Evolutionary conservation across 2,888 invertebrate genomes (phyloP).

Genomic region (Tigriopus californicus): DNA sequence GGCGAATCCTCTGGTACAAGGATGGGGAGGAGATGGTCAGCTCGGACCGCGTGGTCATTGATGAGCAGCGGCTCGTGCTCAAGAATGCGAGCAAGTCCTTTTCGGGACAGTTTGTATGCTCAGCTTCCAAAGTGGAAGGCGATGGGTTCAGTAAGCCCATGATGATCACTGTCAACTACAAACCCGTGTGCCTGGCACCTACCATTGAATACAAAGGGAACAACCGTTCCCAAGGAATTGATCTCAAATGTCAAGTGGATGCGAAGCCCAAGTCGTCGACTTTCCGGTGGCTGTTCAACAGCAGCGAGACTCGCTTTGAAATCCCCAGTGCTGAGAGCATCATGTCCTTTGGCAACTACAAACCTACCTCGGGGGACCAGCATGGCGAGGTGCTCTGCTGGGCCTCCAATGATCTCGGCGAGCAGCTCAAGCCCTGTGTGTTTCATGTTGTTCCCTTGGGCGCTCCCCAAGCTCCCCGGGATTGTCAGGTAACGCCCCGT

Average conservation of each 20-base stretch:
- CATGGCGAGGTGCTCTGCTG: slow-evolving; percentile 13
- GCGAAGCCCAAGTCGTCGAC: slow-evolving; percentile 6
- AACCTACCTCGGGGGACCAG: not conserved
- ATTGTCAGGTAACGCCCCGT: slow-evolving; percentile 3
- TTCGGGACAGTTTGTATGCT: slow-evolving; percentile 3
- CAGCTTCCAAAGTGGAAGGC: slow-evolving; percentile 11
- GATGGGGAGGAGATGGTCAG: slow-evolving; percentile 1
- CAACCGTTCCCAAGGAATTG: not conserved
- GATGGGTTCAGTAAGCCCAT: slow-evolving; percentile 4
- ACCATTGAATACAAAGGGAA: not conserved
- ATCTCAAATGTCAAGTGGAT: slow-evolving; percentile 12
- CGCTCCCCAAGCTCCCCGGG: slow-evolving; percentile 1
- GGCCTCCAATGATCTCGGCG: slow-evolving; percentile 14
- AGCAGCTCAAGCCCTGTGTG: slow-evolving; percentile 11
- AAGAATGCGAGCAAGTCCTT: slow-evolving; percentile 3
- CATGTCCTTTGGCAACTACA: slow-evolving; percentile 15
- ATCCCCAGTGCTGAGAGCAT: slow-evolving; percentile 8
- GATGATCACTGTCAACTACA: slow-evolving; percentile 6
- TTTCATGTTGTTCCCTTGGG: slow-evolving; percentile 14
- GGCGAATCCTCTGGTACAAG: slow-evolving; percentile 10
- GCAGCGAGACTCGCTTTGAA: slow-evolving; percentile 3
- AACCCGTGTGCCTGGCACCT: slow-evolving; percentile 7
- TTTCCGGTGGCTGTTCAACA: slow-evolving; percentile 13
- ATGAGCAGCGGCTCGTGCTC: not conserved
- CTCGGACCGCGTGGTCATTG: slow-evolving; percentile 4